Conservation (phyloP, 2,797 vertebrate genomes). For the Alcedo quadribrachys region DNA sequence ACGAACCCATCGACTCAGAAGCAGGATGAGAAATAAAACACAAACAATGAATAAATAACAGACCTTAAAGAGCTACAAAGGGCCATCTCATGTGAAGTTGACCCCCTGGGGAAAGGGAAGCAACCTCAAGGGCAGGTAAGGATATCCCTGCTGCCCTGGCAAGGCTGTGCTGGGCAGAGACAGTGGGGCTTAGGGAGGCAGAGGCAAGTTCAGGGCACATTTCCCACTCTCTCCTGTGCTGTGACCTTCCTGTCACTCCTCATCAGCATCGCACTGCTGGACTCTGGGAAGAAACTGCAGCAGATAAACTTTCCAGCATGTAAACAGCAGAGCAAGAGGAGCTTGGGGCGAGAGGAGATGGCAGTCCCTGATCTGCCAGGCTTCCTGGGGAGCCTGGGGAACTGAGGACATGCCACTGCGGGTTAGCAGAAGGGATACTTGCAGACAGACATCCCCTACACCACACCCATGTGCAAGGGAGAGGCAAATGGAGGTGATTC, state of each 20-base stretch:
- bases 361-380: background rate
- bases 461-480: background rate
- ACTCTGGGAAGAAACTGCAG: conserved; percentile 22
- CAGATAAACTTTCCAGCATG: conserved; percentile 31
- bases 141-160: background rate
- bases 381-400: background rate
- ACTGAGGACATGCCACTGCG: conserved; percentile 1
- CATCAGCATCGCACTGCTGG: conserved; percentile 13
- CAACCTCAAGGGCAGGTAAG: background rate
- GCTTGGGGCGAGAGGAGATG: background rate
- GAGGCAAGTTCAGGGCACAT: background rate
- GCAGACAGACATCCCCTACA: background rate
- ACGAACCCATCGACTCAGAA: background rate
- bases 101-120: background rate
- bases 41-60: conserved; percentile 4
- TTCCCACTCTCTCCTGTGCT: background rate
- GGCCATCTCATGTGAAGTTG: background rate
- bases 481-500: background rate
- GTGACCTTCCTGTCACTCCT: conserved; percentile 63
- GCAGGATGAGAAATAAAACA: conserved; percentile 1
- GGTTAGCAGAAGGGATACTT: background rate
- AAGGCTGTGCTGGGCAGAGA: background rate
- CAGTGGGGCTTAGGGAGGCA: background rate
- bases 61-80: background rate
- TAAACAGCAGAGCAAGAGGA: conserved; percentile 40